Conservation (phyloP, 2,113 vertebrate species). For the Hippocampus guttulatus region DNA sequence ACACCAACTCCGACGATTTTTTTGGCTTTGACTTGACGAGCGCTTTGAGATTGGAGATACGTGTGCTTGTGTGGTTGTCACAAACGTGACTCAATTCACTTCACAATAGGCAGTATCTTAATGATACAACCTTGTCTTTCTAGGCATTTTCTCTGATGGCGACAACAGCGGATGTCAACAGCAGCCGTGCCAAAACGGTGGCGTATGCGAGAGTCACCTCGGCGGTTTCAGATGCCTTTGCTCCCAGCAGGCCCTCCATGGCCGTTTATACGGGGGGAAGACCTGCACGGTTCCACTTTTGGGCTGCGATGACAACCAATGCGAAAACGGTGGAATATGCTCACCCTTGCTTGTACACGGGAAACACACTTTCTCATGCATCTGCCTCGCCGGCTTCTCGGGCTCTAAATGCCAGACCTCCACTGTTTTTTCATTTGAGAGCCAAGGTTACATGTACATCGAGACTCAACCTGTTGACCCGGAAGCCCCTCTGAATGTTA, state of each 20-base stretch:
- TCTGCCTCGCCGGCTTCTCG: constrained; percentile 76
- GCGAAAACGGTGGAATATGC: constrained; percentile 80
- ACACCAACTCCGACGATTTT: not conserved
- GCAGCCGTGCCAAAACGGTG: constrained; percentile 83
- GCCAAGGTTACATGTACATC: constrained; percentile 72
- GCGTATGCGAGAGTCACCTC: constrained; percentile 75
- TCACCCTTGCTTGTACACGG: constrained; percentile 71
- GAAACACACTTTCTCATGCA: constrained; percentile 73
- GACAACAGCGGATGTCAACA: constrained; percentile 73
- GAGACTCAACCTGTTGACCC: constrained; percentile 40
- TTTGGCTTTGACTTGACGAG: no score
- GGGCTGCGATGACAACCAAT: constrained; percentile 76
- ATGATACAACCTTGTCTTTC: constrained; percentile 4
- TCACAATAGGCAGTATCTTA: not conserved
- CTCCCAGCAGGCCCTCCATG: constrained; percentile 61
- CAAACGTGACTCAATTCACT: not conserved
- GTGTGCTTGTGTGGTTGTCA: not conserved
- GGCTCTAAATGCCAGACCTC: constrained; percentile 73
- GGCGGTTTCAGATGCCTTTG: constrained; percentile 82
- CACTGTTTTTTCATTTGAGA: constrained; percentile 83
- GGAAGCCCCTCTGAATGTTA: constrained; percentile 65
- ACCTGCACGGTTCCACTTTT: constrained; percentile 78
- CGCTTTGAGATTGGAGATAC: not conserved
- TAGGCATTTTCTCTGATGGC: constrained; percentile 75
- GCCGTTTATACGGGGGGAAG: constrained; percentile 77